These are phyloP conservation scores for Capreolus pygargus DNA, from an alignment of 2,113 vertebrate genomes.

Conservation along the genomic window DNA sequence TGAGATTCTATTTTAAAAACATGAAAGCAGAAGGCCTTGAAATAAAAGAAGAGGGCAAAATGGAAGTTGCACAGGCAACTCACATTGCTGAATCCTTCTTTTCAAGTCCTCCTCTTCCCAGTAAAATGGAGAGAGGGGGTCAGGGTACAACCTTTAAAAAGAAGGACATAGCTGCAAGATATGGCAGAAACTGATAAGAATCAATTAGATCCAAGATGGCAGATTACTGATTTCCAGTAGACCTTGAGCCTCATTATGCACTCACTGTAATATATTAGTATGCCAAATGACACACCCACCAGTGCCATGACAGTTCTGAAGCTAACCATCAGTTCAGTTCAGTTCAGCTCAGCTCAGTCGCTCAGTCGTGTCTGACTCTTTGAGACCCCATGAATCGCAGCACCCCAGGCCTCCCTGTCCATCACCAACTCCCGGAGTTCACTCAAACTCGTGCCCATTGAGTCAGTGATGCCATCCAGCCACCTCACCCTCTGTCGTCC, in stretches of 20 bases:
- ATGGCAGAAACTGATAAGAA: not conserved
- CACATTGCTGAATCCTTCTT: not conserved
- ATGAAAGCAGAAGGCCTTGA: not conserved
- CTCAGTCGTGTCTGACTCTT: accelerated
- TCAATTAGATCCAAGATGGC: not conserved
- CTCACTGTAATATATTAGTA: not conserved
- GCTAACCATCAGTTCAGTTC: not conserved
- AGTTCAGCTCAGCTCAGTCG: not conserved
- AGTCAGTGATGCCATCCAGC: not conserved
- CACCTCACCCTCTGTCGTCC: not conserved
- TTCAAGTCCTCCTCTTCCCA: not conserved
- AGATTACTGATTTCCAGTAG: not conserved
- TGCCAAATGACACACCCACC: not conserved
- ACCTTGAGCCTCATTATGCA: not conserved
- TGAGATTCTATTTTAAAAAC: not conserved
- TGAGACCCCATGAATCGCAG: not conserved
- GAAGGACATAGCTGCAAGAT: not conserved
- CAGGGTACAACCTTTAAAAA: not conserved
- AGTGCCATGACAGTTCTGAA: not conserved
- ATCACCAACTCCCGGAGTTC: not conserved
- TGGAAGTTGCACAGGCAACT: not conserved
- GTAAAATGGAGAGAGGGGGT: not conserved
- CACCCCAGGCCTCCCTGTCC: not conserved
- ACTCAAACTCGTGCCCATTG: not conserved
- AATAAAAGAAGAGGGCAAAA: not conserved